Conservation (phyloP, 2,888 invertebrate species). For the Andrena minutula region DNA sequence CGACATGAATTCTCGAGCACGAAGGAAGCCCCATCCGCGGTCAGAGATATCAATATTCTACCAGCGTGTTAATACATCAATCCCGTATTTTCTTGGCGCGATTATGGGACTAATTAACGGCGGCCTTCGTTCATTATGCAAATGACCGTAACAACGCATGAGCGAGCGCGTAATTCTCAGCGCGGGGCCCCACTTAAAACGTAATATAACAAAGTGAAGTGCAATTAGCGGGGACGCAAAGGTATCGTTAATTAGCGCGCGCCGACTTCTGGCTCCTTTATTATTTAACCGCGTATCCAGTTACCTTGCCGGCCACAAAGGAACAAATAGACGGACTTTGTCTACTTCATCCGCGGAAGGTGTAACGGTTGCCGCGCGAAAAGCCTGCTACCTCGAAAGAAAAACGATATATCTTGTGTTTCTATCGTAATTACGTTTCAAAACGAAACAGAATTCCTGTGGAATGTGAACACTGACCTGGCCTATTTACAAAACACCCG, state of each 20-base stretch:
- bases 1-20: not conserved
- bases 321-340: conserved; percentile 69
- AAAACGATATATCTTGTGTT: conserved; percentile 51
- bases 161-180: conserved; percentile 77
- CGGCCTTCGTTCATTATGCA: conserved; percentile 82
- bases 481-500: conserved; percentile 25
- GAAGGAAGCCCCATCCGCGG: not conserved
- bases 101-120: conserved; percentile 80
- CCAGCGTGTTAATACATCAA: conserved; percentile 57
- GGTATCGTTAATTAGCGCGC: conserved; percentile 75
- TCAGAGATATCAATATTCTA: conserved; percentile 64
- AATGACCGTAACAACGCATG: conserved; percentile 80
- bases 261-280: conserved; percentile 72
- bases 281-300: conserved; percentile 74
- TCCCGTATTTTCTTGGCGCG: conserved; percentile 77
- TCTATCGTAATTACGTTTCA: conserved; percentile 59
- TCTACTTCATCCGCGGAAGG: conserved; percentile 64
- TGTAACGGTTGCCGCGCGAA: conserved; percentile 40
- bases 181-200: conserved; percentile 68
- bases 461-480: conserved; percentile 14
- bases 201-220: conserved; percentile 77
- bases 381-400: conserved; percentile 22
- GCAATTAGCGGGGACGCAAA: conserved; percentile 75
- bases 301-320: conserved; percentile 69
- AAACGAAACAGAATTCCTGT: conserved; percentile 44